These are phyloP conservation scores for Odontomyia ornata DNA, from an alignment of 2,888 invertebrate species.

Conservation along the genomic window DNA sequence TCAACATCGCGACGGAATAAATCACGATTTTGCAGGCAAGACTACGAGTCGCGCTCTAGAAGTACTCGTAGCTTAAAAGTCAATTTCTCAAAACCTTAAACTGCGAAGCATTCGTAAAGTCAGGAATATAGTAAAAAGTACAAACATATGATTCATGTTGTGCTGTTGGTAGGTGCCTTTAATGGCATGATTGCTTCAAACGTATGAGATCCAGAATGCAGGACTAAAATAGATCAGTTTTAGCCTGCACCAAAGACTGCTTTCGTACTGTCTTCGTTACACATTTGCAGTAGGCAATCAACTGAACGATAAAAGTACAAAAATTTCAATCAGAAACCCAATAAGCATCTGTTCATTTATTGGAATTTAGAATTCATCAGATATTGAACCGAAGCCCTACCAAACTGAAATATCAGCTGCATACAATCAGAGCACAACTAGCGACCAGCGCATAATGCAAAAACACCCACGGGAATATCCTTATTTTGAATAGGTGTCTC, in stretches of 20 bases:
- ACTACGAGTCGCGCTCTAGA: slow-evolving; percentile 25
- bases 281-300: too few relatives aligned
- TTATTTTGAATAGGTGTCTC: slow-evolving; percentile 1
- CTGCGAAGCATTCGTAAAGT: slow-evolving; percentile 8
- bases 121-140: background rate
- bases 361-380: too few relatives aligned
- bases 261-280: too few relatives aligned
- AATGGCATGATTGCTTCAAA: background rate
- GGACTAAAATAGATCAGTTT: too few relatives aligned
- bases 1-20: slow-evolving; percentile 34
- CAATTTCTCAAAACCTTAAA: slow-evolving; percentile 45
- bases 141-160: background rate
- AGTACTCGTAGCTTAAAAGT: slow-evolving; percentile 48
- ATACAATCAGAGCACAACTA: background rate
- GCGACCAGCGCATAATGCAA: background rate
- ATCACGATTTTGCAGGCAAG: slow-evolving; percentile 45
- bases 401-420: too few relatives aligned
- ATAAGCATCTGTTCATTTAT: too few relatives aligned
- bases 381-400: too few relatives aligned
- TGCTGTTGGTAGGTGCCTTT: background rate
- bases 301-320: too few relatives aligned
- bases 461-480: background rate
- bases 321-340: too few relatives aligned
- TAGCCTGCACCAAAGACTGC: too few relatives aligned
- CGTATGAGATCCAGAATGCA: too few relatives aligned